A percentile compares a stretch with the other conserved stretches of the same genome.
Evolutionary conservation across 2,797 vertebrate species (phyloP).

Genomic region (Ptychobarbus kaznakovi): DNA sequence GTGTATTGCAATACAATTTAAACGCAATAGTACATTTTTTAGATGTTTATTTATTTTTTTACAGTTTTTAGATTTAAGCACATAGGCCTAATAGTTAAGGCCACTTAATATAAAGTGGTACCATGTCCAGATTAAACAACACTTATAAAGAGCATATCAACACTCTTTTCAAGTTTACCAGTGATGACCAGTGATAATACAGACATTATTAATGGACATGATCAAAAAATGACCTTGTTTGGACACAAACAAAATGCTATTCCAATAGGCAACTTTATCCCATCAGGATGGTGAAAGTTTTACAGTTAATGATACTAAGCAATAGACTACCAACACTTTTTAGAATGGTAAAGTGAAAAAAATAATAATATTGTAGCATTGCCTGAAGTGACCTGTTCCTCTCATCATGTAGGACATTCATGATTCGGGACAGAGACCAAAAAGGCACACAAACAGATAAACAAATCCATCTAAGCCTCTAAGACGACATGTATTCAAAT

Average conservation of each 20-base stretch:
- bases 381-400: background rate
- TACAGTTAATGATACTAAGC: background rate
- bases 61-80: background rate
- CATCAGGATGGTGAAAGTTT: background rate
- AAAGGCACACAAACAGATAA: slow-evolving; percentile 28
- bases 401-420: background rate
- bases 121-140: background rate
- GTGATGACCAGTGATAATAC: background rate
- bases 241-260: background rate
- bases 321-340: background rate
- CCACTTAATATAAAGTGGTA: background rate
- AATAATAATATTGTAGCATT: background rate
- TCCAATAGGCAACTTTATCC: background rate
- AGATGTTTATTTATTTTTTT: background rate
- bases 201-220: background rate
- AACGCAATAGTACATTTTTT: background rate
- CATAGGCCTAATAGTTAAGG: background rate
- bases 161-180: background rate
- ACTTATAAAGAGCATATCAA: background rate
- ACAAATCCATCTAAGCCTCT: slow-evolving; percentile 11
- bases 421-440: slow-evolving; percentile 21
- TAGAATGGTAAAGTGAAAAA: background rate
- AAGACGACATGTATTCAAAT: slow-evolving; percentile 6
- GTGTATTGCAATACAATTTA: background rate
- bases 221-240: slow-evolving; percentile 16